Conservation (phyloP, 2,888 invertebrate species). For the Gymnocheta viridis region DNA sequence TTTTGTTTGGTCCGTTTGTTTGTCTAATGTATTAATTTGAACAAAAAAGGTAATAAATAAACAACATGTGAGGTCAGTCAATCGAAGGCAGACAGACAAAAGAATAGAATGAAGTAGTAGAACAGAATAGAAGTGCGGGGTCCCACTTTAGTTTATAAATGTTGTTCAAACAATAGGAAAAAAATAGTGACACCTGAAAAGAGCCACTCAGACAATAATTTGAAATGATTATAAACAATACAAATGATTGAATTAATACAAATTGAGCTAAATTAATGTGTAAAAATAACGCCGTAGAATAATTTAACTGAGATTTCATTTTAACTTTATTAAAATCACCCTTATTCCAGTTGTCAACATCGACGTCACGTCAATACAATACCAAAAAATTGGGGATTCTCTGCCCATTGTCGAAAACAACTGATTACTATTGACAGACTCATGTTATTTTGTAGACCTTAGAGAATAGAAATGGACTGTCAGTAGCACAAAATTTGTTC, state of each 20-base stretch:
- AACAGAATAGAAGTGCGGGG: background rate
- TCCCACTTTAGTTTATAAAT: constrained; percentile 6
- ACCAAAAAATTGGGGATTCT: too few species aligned
- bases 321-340: background rate
- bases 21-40: background rate
- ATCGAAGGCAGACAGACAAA: background rate
- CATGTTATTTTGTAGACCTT: too few species aligned
- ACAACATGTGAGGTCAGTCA: constrained; percentile 22
- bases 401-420: too few species aligned
- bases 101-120: background rate
- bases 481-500: too few species aligned
- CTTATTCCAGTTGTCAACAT: too few species aligned
- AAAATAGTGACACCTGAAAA: constrained; percentile 10
- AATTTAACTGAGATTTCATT: background rate
- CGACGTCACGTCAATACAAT: too few species aligned
- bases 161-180: background rate
- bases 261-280: background rate
- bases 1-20: background rate
- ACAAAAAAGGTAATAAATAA: constrained; percentile 40
- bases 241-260: background rate
- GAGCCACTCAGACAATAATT: constrained; percentile 8
- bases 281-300: background rate
- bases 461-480: too few species aligned
- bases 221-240: constrained; percentile 14
- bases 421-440: too few species aligned